Percentiles rank a stretch among this genome's conserved stretches.
Conservation (phyloP, 64 coral and sea anemone genomes). For the Dendronephthya gigantea region DNA sequence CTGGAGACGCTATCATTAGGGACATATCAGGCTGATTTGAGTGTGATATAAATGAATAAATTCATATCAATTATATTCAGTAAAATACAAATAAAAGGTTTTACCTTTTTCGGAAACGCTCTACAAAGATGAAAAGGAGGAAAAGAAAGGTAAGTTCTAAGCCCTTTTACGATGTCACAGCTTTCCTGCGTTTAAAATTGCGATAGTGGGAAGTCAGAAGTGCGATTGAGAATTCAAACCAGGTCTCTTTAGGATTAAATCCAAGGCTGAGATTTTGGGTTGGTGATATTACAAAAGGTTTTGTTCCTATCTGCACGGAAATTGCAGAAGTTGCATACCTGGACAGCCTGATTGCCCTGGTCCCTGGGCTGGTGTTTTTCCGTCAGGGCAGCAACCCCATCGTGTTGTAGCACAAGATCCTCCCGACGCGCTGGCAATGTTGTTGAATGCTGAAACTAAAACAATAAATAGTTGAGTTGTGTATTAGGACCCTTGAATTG, state of each 20-base stretch:
- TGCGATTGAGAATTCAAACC: too few species aligned
- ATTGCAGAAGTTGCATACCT: slow-evolving; percentile 53
- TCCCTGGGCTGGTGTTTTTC: slow-evolving; percentile 63
- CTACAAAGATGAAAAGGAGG: neutral
- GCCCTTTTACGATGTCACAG: neutral
- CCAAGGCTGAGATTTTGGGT: too few species aligned
- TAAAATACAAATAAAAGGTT: neutral
- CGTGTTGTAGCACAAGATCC: slow-evolving; percentile 70
- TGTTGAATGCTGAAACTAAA: slow-evolving; percentile 29
- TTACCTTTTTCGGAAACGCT: slow-evolving; percentile 13
- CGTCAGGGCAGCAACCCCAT: slow-evolving; percentile 90
- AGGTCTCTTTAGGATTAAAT: too few species aligned
- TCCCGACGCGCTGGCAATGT: slow-evolving; percentile 15
- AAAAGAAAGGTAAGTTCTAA: neutral
- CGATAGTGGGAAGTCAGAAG: too few species aligned
- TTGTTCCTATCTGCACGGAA: too few species aligned
- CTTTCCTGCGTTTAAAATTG: too few species aligned
- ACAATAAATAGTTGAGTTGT: neutral
- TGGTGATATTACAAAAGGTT: too few species aligned
- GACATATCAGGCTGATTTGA: neutral
- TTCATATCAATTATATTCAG: too few species aligned
- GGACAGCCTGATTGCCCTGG: slow-evolving; percentile 79
- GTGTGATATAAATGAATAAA: neutral
- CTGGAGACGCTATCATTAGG: too few species aligned
- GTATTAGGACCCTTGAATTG: too few species aligned